Percentiles rank a stretch among this genome's conserved stretches.
These are phyloP conservation scores for Limnodromus scolopaceus DNA, from an alignment of 2,797 vertebrate genomes.

Conservation along the genomic window DNA sequence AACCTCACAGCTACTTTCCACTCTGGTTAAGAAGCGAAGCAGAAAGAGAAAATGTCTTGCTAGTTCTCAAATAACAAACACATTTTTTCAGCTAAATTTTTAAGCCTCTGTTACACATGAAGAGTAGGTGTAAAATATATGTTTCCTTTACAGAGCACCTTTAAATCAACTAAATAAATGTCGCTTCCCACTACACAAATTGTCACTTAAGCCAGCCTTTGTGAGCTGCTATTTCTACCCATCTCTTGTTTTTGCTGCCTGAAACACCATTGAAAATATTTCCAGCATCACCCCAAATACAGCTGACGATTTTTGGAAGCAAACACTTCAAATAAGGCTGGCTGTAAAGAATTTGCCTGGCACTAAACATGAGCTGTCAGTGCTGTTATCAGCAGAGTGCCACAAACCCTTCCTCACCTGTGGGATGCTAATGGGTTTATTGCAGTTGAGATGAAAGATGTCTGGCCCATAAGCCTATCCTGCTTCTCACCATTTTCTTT, in stretches of 20 bases:
- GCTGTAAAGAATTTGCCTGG: not conserved
- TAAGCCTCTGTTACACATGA: not conserved
- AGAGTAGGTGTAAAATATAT: slow-evolving; percentile 31
- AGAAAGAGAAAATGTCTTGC: not conserved
- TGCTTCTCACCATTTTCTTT: not conserved
- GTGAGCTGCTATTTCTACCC: not conserved
- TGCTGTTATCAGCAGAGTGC: not conserved
- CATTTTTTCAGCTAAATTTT: not conserved
- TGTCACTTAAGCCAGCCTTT: slow-evolving; percentile 22
- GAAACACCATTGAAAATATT: not conserved
- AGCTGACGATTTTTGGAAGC: not conserved
- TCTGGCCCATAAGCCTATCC: not conserved
- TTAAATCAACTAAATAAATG: slow-evolving; percentile 45
- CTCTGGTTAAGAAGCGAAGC: not conserved
- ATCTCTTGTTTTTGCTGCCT: not conserved
- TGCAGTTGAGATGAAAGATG: not conserved
- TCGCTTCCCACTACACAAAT: not conserved
- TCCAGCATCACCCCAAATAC: not conserved
- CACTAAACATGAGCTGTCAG: slow-evolving; percentile 18
- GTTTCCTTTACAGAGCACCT: slow-evolving; percentile 6
- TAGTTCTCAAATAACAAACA: slow-evolving; percentile 4
- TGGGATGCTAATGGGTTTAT: not conserved
- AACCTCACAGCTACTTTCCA: not conserved
- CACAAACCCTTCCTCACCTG: slow-evolving; percentile 8
- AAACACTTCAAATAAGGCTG: not conserved